Base-by-base conservation (phyloP, 2,888 invertebrate species). In the Drosophila helvetica region DNA sequence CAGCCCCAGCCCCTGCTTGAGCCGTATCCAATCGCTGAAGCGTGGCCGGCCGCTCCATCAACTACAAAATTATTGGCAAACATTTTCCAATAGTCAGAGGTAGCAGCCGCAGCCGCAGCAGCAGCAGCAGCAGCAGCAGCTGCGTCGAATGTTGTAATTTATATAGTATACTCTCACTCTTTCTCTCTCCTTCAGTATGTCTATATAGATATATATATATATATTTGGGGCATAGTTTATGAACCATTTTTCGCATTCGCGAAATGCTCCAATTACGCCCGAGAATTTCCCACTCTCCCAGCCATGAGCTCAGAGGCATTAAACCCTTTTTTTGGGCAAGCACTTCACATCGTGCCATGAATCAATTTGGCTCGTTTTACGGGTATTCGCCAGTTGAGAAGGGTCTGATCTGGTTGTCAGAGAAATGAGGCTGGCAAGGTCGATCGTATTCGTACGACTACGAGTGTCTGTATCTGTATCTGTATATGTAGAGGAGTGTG, bases 261-360 rank as follows among this genome's bases (percentile, higher is more conserved):
- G 85, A 73, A 82, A 77, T 83, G 83, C 88, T 86, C 82, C 75
- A 82, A 82, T 87, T 74, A 76, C 79, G 85, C 38, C 62, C 54
- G 62, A 86, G 75, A 82, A 83, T 81, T 78, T 67, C 45, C 47
- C 74, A 30, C 47, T 27, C 18, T 50, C 19, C 61, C 48, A 43
- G 47, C n/a, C 38, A 38, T 33, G 64, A 67, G 70, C 70, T 48
- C 71, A 64, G 25, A 51, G 50, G 60, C 51, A 72, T 43, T n/a
- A 64, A 53, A 27, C 69, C 65, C 57, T 62, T 62, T 53, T 53
- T 48, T 51, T 27, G 43, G 42, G 22, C n/a, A 53, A 47, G 51
- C 38, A 42, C 43, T 61, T 70, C 18, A 43, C 7, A n/a, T 43
- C n/a, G 25, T 8, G 43, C 33, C 66, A 50, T 66, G 54, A 54